Evolutionary conservation across 2,797 vertebrate genomes (phyloP).

Genomic region (Eidolon dupreanum): DNA sequence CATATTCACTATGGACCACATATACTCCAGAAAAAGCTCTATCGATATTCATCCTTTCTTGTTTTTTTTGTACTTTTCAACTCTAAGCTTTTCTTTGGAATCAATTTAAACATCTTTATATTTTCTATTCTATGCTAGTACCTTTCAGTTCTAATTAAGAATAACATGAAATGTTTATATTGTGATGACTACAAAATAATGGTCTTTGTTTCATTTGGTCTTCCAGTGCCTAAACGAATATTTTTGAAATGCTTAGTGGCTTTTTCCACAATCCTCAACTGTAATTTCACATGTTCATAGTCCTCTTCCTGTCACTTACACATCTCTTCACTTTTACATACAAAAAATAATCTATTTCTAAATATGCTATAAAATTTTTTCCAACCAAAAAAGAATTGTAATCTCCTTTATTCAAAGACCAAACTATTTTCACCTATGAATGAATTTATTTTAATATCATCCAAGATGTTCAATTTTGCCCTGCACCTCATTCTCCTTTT

Average conservation of each 20-base stretch:
- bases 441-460: background rate
- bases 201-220: background rate
- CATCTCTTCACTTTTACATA: background rate
- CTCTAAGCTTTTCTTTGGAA: background rate
- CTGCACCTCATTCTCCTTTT: background rate
- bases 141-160: background rate
- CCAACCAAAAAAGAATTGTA: background rate
- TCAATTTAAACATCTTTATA: background rate
- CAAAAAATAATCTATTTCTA: background rate
- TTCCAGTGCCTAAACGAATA: background rate
- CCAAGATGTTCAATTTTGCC: background rate
- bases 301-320: background rate
- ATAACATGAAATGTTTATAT: background rate
- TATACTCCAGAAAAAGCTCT: background rate
- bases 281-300: background rate
- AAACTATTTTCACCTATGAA: background rate
- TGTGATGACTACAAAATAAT: background rate
- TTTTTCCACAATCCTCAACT: background rate
- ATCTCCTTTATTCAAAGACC: background rate
- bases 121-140: background rate
- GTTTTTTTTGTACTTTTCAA: background rate
- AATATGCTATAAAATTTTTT: background rate
- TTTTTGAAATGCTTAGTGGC: background rate
- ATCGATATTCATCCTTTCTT: background rate
- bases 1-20: background rate